phyloP scores from a whole-genome alignment of 2,797 vertebrate genomes.

The Urocyon cinereoargenteus region DNA sequence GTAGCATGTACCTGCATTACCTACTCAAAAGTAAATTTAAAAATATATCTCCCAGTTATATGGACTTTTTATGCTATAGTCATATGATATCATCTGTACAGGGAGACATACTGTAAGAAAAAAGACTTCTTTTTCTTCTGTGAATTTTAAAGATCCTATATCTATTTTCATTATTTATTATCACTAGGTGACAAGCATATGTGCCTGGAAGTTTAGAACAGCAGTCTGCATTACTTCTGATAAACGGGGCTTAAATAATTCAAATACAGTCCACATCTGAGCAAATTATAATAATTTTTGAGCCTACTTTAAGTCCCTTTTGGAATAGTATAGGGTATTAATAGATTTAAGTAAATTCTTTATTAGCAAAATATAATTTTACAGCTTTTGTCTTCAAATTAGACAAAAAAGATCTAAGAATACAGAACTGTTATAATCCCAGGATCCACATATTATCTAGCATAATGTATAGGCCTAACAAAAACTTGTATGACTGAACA shows the following conservation, averaged over 20 bases:
- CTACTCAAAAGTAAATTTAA: conserved; percentile 31
- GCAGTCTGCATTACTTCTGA: not conserved
- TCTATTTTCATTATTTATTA: conserved; percentile 48
- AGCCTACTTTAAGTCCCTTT: conserved; percentile 39
- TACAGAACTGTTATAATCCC: not conserved
- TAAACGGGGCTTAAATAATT: conserved; percentile 60
- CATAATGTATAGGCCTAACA: conserved; percentile 9
- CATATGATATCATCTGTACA: not conserved
- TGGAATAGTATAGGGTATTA: not conserved
- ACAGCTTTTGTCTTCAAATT: conserved; percentile 27
- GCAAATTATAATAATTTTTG: conserved; percentile 64
- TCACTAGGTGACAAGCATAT: not conserved
- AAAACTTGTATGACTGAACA: conserved; percentile 29
- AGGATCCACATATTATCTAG: not conserved
- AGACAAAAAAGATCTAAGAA: conserved; percentile 39
- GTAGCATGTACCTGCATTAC: not conserved
- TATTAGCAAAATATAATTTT: conserved; percentile 40
- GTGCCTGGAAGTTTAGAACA: not conserved
- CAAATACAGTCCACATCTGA: conserved; percentile 34
- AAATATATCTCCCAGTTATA: not conserved
- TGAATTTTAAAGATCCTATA: conserved; percentile 43
- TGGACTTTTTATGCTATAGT: not conserved
- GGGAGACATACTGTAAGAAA: not conserved
- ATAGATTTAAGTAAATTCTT: conserved; percentile 51
- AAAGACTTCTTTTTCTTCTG: not conserved